These are phyloP conservation scores for Sturnus vulgaris DNA, from an alignment of 2,113 vertebrate species.

Conservation along the genomic window DNA sequence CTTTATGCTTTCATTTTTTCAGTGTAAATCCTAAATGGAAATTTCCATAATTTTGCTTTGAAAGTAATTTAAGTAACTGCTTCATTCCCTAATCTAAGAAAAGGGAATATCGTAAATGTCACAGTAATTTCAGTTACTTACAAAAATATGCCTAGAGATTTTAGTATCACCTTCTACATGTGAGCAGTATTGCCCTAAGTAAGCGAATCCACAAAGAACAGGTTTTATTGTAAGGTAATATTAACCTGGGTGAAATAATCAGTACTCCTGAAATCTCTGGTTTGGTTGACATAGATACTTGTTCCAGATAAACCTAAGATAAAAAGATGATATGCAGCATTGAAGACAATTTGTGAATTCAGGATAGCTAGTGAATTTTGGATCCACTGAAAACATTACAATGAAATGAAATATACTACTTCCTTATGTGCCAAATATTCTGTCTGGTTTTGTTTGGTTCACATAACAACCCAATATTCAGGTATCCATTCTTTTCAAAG, in stretches of 20 bases:
- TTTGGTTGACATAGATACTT: neutral
- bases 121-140: slow-evolving; percentile 24
- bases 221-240: slow-evolving; percentile 19
- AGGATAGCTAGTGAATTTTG: neutral
- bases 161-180: neutral
- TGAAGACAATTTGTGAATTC: neutral
- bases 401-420: neutral
- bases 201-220: slow-evolving; percentile 34
- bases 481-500: neutral
- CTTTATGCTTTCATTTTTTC: neutral
- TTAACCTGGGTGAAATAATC: neutral
- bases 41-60: neutral
- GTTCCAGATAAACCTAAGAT: neutral
- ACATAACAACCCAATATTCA: neutral
- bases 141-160: slow-evolving; percentile 32
- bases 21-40: neutral
- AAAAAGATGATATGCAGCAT: neutral
- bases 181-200: neutral
- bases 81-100: neutral
- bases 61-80: neutral
- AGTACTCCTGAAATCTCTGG: neutral
- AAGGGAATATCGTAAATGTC: slow-evolving; percentile 11
- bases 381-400: neutral
- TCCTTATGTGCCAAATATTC: neutral
- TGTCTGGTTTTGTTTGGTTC: neutral